These are phyloP conservation scores for Bombus superbus DNA, from an alignment of 1,140 invertebrate genomes.

Conservation along the genomic window DNA sequence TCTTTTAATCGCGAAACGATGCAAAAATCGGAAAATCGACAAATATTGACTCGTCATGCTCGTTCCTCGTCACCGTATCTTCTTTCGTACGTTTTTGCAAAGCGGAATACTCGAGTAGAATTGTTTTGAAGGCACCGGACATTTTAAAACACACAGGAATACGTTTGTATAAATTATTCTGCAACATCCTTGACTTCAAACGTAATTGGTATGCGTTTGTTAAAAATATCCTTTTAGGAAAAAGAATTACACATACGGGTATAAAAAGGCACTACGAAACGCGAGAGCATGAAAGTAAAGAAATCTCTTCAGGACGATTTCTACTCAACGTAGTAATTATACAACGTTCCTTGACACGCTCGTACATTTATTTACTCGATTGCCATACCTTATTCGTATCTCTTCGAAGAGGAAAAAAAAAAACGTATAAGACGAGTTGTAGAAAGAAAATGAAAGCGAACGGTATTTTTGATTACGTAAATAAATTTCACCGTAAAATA, in stretches of 20 bases:
- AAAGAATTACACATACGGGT: neutral
- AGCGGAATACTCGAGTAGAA: neutral
- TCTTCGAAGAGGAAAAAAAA: neutral
- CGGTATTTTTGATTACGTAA: slow-evolving; percentile 19
- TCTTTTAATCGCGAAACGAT: too few species aligned
- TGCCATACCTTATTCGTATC: neutral
- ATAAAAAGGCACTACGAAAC: neutral
- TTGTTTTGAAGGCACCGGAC: neutral
- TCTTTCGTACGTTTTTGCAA: neutral
- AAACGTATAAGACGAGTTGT: neutral
- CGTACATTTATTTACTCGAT: neutral
- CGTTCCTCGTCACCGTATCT: too few species aligned
- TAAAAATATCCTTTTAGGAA: neutral
- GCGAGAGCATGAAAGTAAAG: neutral
- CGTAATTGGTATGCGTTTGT: neutral
- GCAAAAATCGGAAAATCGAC: too few species aligned
- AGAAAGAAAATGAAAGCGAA: slow-evolving; percentile 23
- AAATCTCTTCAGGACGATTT: neutral
- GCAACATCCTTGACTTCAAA: neutral
- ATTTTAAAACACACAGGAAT: neutral
- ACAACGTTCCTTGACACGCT: neutral
- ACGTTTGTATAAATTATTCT: neutral
- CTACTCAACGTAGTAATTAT: neutral
- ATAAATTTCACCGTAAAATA: slow-evolving; percentile 35
- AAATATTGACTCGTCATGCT: too few species aligned